These are phyloP conservation scores for Gymnothorax javanicus DNA, from an alignment of 2,797 vertebrate species.

Conservation along the genomic window DNA sequence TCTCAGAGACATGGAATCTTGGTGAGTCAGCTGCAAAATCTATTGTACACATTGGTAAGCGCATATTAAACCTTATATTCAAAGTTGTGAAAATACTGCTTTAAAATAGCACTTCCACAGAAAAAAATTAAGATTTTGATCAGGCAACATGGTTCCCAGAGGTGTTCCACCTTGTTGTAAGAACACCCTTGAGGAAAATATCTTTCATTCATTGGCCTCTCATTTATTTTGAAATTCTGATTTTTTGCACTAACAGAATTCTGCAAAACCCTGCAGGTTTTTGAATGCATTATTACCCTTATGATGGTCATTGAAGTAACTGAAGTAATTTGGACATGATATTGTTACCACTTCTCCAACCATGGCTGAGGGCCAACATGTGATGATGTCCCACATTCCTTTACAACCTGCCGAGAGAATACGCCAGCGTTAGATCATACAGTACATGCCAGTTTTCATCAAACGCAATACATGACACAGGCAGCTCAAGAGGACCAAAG, in stretches of 20 bases:
- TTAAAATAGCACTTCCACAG: too few species aligned
- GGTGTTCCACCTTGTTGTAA: not conserved
- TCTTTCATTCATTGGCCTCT: not conserved
- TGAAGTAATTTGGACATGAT: conserved; percentile 83
- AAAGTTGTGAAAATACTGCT: too few species aligned
- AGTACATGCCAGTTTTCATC: not conserved
- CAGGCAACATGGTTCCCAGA: not conserved
- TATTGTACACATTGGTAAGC: too few species aligned
- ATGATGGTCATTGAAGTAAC: conserved; percentile 76
- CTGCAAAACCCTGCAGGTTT: not conserved
- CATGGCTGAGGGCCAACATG: conserved; percentile 87
- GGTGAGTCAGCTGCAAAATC: too few species aligned
- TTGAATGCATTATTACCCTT: conserved; percentile 61
- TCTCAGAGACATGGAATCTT: too few species aligned
- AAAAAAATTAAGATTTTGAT: not conserved
- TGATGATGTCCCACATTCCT: conserved; percentile 89
- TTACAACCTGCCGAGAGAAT: conserved; percentile 78
- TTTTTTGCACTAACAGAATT: not conserved
- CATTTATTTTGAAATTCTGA: not conserved
- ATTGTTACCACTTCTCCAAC: conserved; percentile 82
- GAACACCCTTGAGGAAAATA: not conserved
- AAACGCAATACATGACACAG: not conserved
- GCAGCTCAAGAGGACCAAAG: not conserved
- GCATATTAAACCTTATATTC: too few species aligned
- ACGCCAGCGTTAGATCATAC: not conserved